Percentiles rank a stretch among this genome's conserved stretches.
These are phyloP conservation scores for Drosophila azteca DNA, from an alignment of 1,140 invertebrate genomes.

Conservation along the genomic window DNA sequence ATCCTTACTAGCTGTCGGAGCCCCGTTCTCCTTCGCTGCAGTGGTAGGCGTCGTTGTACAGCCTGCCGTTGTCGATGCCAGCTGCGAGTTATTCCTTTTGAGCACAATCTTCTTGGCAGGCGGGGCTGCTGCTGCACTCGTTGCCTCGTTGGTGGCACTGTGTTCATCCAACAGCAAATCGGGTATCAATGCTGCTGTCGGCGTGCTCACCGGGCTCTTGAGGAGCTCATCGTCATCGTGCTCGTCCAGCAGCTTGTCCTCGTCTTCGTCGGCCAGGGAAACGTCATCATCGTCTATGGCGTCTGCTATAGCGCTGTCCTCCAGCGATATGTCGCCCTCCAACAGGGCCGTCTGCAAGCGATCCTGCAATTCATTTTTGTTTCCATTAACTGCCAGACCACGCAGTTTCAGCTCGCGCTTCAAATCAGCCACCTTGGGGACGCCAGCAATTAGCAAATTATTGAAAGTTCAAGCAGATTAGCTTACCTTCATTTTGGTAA, in stretches of 20 bases:
- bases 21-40: constrained; percentile 60
- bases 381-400: constrained; percentile 89
- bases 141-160: background rate
- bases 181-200: constrained; percentile 37
- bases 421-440: constrained; percentile 87
- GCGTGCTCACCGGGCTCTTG: constrained; percentile 72
- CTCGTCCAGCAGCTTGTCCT: constrained; percentile 71
- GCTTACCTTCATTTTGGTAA: constrained; percentile 82
- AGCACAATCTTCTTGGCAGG: constrained; percentile 87
- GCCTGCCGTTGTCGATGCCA: constrained; percentile 18
- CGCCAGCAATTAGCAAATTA: background rate
- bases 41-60: constrained; percentile 20
- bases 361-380: constrained; percentile 91
- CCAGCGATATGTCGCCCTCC: constrained; percentile 84
- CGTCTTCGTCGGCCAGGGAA: constrained; percentile 72
- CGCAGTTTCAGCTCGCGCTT: constrained; percentile 91
- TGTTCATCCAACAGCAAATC: constrained; percentile 35
- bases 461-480: background rate
- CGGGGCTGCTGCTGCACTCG: background rate
- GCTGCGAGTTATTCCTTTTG: constrained; percentile 86
- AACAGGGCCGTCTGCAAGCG: constrained; percentile 88
- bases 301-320: constrained; percentile 84
- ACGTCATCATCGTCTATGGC: constrained; percentile 80
- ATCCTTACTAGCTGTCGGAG: constrained; percentile 15
- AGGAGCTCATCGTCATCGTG: constrained; percentile 68